Evolutionary conservation across 2,797 vertebrate species (phyloP), one percentile per base, ranked within the genome.

Genomic region (Trematomus bernacchii): DNA sequence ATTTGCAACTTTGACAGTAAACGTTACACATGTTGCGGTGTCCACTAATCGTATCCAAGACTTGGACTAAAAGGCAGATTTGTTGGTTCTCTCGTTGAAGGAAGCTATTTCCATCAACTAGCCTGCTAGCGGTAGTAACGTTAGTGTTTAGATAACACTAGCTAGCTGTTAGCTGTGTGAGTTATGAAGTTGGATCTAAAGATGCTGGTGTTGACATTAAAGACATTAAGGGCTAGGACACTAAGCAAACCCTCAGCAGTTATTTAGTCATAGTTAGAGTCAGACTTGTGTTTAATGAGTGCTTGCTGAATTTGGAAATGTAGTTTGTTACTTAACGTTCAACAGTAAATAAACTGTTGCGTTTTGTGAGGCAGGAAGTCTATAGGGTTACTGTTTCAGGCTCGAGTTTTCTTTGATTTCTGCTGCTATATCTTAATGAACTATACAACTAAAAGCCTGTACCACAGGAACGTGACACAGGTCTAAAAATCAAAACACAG

Each of bases 151-250:
- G 1, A n/a, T 46, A 6, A 27, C 2, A 23, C 8, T 30, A 37
- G 21, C 33, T 54, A 69, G 44, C 71, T 15, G 65, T 65, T 79
- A 78, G 73, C 68, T 19, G 21, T 15, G 6, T 66, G 65, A 76
- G 42, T 69, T 52, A 37, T 66, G 46, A 73, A 66, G 71, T 73
- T 83, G 59, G 44, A 43, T 14, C 10, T 37, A 23, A 48, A 51
- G 21, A 71, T 57, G 71, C n/a, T 58, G n/a, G 33, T 54, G 23
- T 69, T 61, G 27, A 55, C 21, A 16, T 65, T 27, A 44, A 43
- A 51, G 8, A 16, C 2, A 4, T n/a, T 7, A 13, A 12, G 1
- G n/a, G 4, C 9, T 0, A 11, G 3, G 43, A 18, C 13, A 37
- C 8, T 37, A 37, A 37, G 33, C 33, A 37, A 37, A 37, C 33